Percentiles rank a stretch among this genome's conserved stretches.
These are phyloP conservation scores for Zaprionus bogoriensis DNA, from an alignment of 2,888 invertebrate genomes.

Conservation along the genomic window DNA sequence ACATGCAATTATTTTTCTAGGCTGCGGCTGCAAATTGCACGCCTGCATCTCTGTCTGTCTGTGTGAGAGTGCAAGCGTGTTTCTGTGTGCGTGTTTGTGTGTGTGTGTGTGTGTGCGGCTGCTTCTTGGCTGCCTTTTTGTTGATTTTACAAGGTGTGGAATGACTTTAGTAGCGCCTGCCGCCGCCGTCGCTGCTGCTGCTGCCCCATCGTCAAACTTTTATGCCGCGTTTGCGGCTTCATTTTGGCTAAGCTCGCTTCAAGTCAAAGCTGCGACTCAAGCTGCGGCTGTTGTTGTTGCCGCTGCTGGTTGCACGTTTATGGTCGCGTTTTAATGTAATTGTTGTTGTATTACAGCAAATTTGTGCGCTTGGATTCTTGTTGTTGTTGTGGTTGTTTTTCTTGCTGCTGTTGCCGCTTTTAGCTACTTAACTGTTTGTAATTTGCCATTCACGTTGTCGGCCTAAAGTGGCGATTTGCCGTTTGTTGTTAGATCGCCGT, in stretches of 20 bases:
- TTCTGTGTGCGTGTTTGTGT: slow-evolving; percentile 7
- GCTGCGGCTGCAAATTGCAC: slow-evolving; percentile 71
- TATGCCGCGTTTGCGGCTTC: slow-evolving; percentile 38
- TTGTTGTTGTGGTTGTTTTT: slow-evolving; percentile 31
- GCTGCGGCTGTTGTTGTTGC: slow-evolving; percentile 17
- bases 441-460: slow-evolving; percentile 76
- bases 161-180: slow-evolving; percentile 78
- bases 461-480: slow-evolving; percentile 67
- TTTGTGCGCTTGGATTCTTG: slow-evolving; percentile 61
- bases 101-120: slow-evolving; percentile 15
- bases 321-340: slow-evolving; percentile 80
- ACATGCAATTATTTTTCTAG: slow-evolving; percentile 74
- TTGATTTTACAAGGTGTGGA: slow-evolving; percentile 79
- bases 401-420: slow-evolving; percentile 27
- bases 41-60: slow-evolving; percentile 41
- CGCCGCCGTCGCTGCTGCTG: slow-evolving; percentile 30
- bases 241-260: slow-evolving; percentile 58
- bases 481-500: slow-evolving; percentile 52
- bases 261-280: slow-evolving; percentile 20
- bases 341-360: slow-evolving; percentile 79
- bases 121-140: slow-evolving; percentile 59
- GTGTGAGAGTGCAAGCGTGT: slow-evolving; percentile 5
- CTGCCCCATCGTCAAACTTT: slow-evolving; percentile 62
- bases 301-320: slow-evolving; percentile 59
- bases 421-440: slow-evolving; percentile 61